Evolutionary conservation across 2,888 invertebrate genomes (phyloP).

Genomic region (Alviniconcha strummeri): DNA sequence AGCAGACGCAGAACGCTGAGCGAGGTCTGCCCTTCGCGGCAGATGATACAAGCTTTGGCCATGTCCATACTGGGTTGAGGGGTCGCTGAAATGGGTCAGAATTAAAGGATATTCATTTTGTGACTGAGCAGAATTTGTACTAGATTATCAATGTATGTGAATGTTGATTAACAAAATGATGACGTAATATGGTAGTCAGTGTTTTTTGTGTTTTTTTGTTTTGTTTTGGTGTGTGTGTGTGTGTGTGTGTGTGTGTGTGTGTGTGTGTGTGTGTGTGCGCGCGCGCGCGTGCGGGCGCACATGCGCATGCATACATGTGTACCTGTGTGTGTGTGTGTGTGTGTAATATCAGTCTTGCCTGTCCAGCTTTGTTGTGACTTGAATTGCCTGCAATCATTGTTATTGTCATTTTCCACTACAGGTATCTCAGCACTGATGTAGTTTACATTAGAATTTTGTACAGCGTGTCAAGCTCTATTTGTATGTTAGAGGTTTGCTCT

Average conservation of each 20-base stretch:
- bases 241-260: conserved; percentile 1
- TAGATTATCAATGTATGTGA: too few species aligned
- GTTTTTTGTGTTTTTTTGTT: too few species aligned
- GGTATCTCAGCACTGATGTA: too few species aligned
- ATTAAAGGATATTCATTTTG: too few species aligned
- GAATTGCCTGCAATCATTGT: too few species aligned
- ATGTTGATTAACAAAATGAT: too few species aligned
- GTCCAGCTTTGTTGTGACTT: too few species aligned
- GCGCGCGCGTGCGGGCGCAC: background rate
- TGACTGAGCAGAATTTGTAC: too few species aligned
- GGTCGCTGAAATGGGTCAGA: background rate
- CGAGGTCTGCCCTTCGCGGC: conserved; percentile 2
- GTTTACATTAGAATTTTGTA: background rate
- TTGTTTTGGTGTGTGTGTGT: background rate
- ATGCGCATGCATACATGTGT: background rate
- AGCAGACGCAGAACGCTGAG: conserved; percentile 15
- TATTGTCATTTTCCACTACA: too few species aligned
- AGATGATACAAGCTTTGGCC: conserved; percentile 18
- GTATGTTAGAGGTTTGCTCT: background rate
- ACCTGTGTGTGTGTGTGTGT: too few species aligned
- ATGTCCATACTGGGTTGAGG: background rate
- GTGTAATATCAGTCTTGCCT: too few species aligned
- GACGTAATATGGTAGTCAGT: too few species aligned
- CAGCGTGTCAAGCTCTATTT: background rate
- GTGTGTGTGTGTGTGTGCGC: background rate